Evolutionary conservation across 2,888 invertebrate genomes (phyloP).

Genomic region (Netelia fuscicornis): DNA sequence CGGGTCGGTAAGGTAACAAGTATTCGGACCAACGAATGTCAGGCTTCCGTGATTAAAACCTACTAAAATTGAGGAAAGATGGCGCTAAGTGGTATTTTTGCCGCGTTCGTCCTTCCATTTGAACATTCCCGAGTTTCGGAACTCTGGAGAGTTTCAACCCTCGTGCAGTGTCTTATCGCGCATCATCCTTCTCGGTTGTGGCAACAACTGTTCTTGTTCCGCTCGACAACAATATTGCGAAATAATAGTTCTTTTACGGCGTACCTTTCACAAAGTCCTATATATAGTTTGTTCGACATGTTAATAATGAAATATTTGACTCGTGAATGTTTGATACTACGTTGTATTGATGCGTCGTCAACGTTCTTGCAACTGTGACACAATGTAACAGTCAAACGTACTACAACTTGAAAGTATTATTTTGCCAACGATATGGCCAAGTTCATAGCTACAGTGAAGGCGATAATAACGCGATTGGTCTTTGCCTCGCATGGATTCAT

Average conservation of each 20-base stretch:
- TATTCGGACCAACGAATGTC: neutral
- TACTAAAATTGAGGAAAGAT: neutral
- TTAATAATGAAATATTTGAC: neutral
- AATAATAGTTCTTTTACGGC: neutral
- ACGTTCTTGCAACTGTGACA: neutral
- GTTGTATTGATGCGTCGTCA: neutral
- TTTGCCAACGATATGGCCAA: slow-evolving; percentile 87
- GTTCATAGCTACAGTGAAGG: slow-evolving; percentile 92
- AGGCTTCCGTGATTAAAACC: too few species aligned
- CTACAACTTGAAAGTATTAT: neutral
- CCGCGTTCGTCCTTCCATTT: slow-evolving; percentile 40
- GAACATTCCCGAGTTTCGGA: slow-evolving; percentile 14
- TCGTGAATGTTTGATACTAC: neutral
- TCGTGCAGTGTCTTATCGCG: slow-evolving; percentile 45
- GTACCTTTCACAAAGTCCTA: neutral
- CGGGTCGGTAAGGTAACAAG: neutral
- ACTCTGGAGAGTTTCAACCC: slow-evolving; percentile 13
- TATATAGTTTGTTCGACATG: slow-evolving; percentile 1
- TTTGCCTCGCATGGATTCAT: slow-evolving; percentile 94
- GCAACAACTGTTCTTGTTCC: neutral
- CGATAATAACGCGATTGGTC: slow-evolving; percentile 92
- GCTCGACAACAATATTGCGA: neutral
- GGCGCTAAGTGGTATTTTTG: neutral
- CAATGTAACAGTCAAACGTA: neutral
- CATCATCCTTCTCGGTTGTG: slow-evolving; percentile 23